Evolutionary conservation across 2,797 vertebrate species (phyloP).

Genomic region (Sternotherus odoratus): DNA sequence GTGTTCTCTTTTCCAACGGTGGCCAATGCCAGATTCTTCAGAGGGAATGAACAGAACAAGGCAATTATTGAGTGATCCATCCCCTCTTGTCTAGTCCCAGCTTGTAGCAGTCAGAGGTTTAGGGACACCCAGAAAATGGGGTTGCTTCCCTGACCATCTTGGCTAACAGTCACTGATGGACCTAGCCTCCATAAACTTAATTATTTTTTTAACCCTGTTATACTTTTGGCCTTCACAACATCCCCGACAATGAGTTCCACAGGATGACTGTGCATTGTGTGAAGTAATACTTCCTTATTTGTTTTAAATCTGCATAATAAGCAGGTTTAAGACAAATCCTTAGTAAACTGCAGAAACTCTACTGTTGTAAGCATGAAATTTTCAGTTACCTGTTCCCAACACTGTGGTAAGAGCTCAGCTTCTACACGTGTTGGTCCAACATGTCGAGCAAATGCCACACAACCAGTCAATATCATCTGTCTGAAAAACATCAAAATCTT

Average conservation of each 20-base stretch:
- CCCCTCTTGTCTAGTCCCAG: background rate
- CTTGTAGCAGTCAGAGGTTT: background rate
- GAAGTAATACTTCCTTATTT: background rate
- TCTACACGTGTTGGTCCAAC: constrained; percentile 98
- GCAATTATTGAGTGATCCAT: background rate
- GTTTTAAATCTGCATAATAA: background rate
- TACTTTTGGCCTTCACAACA: background rate
- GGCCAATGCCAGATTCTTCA: background rate
- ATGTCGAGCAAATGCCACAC: constrained; percentile 96
- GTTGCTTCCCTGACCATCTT: background rate
- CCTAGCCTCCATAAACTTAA: background rate
- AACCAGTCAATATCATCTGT: constrained; percentile 98
- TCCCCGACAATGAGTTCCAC: background rate
- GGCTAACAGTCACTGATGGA: background rate
- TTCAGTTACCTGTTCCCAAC: constrained; percentile 96
- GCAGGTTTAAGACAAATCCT: background rate
- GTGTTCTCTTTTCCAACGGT: background rate
- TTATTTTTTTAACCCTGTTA: background rate
- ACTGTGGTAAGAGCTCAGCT: constrained; percentile 97
- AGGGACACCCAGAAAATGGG: background rate
- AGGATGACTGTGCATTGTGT: background rate
- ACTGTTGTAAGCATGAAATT: background rate
- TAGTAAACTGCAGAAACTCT: background rate
- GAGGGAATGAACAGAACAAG: background rate
- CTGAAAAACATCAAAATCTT: constrained; percentile 78